A percentile compares a stretch with the other conserved stretches of the same genome.
phyloP scores from a whole-genome alignment of 1,140 invertebrate genomes.

The Holotrichia oblita region DNA sequence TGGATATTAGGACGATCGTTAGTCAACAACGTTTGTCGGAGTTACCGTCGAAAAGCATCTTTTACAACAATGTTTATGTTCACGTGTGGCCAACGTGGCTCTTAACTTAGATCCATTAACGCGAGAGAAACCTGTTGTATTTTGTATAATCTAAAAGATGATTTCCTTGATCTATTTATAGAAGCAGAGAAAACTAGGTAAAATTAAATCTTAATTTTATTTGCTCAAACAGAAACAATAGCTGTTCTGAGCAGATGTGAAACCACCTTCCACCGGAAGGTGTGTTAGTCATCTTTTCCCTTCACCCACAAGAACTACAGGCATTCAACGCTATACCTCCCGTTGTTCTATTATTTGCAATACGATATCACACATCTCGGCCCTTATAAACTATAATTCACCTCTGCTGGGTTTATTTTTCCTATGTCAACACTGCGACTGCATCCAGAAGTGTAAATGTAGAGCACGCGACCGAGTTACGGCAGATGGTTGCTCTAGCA shows the following conservation, averaged over 20 bases:
- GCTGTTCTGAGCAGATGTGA: not conserved
- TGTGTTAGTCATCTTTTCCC: not conserved
- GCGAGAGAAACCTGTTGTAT: no score
- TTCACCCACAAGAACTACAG: not conserved
- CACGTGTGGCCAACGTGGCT: not conserved
- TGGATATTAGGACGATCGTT: constrained; percentile 12
- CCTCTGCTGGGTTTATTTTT: constrained; percentile 23
- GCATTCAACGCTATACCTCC: constrained; percentile 4
- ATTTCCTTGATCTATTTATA: no score
- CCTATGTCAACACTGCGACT: not conserved
- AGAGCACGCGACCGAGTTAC: not conserved
- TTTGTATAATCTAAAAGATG: no score
- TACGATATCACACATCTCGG: constrained; percentile 15
- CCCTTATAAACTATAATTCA: constrained; percentile 5
- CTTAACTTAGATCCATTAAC: no score
- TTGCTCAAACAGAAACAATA: no score
- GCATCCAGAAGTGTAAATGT: constrained; percentile 4
- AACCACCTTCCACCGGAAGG: not conserved
- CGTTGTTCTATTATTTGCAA: constrained; percentile 25
- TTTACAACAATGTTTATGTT: not conserved
- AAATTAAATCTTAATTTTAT: no score
- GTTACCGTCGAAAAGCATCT: not conserved
- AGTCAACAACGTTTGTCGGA: not conserved
- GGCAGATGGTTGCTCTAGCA: constrained; percentile 1
- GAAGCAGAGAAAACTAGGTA: no score